Evolutionary conservation across 2,888 invertebrate species (phyloP).

Genomic region (Trissolcus brochymenae): DNA sequence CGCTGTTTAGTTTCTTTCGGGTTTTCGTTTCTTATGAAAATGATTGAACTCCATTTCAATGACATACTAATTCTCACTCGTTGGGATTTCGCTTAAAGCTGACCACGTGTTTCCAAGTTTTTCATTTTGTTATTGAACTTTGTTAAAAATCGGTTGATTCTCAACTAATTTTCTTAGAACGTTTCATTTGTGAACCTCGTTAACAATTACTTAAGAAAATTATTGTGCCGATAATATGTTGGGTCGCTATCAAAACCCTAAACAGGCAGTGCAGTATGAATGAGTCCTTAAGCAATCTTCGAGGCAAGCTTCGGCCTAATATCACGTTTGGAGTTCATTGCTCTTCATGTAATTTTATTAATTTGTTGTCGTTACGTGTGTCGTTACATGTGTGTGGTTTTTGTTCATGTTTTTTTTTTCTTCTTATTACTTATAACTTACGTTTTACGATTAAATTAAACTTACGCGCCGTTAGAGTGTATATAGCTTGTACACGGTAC

Average conservation of each 20-base stretch:
- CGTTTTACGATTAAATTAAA: slow-evolving; percentile 70
- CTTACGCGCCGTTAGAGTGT: slow-evolving; percentile 67
- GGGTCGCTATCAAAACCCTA: slow-evolving; percentile 76
- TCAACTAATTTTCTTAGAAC: slow-evolving; percentile 60
- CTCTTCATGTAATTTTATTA: slow-evolving; percentile 70
- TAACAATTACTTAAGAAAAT: slow-evolving; percentile 75
- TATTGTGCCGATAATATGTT: slow-evolving; percentile 77
- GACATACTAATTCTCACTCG: slow-evolving; percentile 9
- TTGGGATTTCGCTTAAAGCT: slow-evolving; percentile 5
- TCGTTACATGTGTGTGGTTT: slow-evolving; percentile 30
- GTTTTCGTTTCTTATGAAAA: neutral
- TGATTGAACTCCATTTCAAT: neutral
- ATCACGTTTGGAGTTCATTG: slow-evolving; percentile 77
- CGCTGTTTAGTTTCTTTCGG: neutral
- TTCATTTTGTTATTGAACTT: neutral
- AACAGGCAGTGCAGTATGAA: slow-evolving; percentile 77
- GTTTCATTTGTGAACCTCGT: slow-evolving; percentile 56
- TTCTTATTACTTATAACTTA: slow-evolving; percentile 70
- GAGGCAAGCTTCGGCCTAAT: slow-evolving; percentile 77
- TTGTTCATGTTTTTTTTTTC: slow-evolving; percentile 47
- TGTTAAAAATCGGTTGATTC: slow-evolving; percentile 17
- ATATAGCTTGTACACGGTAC: slow-evolving; percentile 71
- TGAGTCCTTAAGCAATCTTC: slow-evolving; percentile 76
- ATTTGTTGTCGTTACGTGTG: slow-evolving; percentile 35
- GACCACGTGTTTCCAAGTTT: slow-evolving; percentile 17